These are phyloP conservation scores for Thyatira batis DNA, from an alignment of 2,888 invertebrate genomes.

Conservation along the genomic window DNA sequence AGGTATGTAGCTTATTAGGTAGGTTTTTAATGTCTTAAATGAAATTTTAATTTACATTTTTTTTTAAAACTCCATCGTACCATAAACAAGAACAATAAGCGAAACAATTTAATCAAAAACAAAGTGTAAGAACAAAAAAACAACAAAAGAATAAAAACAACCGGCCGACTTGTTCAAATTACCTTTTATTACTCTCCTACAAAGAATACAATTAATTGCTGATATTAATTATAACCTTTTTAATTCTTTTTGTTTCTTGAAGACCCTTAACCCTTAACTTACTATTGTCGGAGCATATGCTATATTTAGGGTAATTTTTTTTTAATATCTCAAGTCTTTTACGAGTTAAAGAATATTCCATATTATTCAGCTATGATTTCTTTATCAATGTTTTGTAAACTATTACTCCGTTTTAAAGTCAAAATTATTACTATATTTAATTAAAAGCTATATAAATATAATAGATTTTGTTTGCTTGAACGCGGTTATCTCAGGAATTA, in stretches of 20 bases:
- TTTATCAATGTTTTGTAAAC: no score
- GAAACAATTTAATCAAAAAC: background rate
- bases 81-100: conserved; percentile 1
- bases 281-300: conserved; percentile 57
- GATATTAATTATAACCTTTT: conserved; percentile 75
- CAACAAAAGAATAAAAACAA: conserved; percentile 13
- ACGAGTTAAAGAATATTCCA: no score
- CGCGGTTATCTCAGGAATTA: no score
- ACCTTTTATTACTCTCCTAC: conserved; percentile 36
- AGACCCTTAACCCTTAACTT: conserved; percentile 21
- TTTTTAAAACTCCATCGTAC: background rate
- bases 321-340: conserved; percentile 13
- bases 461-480: no score
- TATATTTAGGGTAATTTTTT: conserved; percentile 23
- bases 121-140: conserved; percentile 12
- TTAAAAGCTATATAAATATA: no score
- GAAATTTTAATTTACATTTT: no score
- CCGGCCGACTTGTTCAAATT: conserved; percentile 17
- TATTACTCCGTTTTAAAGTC: no score
- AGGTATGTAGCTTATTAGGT: no score
- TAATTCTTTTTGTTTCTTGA: conserved; percentile 52
- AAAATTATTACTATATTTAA: no score
- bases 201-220: conserved; percentile 72
- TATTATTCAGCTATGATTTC: background rate
- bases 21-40: no score